Percentiles rank a stretch among this genome's conserved stretches.
phyloP scores from a whole-genome alignment of 2,888 invertebrate genomes.

The Campoplex capitator region DNA sequence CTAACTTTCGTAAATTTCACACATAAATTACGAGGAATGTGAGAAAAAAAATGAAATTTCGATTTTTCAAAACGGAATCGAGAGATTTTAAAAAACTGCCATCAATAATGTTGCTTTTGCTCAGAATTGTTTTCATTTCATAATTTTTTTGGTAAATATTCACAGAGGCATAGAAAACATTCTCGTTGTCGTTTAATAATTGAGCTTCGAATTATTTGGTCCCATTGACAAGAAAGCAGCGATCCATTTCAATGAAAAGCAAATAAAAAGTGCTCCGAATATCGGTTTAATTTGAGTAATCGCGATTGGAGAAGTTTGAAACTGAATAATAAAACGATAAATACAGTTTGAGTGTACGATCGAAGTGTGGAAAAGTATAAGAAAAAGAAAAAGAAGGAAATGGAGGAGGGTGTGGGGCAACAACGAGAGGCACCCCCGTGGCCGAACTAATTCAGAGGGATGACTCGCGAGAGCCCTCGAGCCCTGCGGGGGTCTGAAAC shows the following conservation, averaged over 20 bases:
- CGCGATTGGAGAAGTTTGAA: neutral
- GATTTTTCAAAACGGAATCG: neutral
- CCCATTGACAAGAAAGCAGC: neutral
- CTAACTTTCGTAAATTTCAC: neutral
- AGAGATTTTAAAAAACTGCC: too few species aligned
- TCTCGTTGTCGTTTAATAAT: neutral
- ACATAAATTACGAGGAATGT: neutral
- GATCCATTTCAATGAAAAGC: neutral
- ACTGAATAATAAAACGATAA: neutral
- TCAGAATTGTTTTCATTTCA: neutral
- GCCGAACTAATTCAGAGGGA: slow-evolving; percentile 84
- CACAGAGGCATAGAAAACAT: neutral
- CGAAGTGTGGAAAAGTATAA: slow-evolving; percentile 44
- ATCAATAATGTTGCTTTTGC: neutral
- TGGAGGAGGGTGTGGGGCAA: slow-evolving; percentile 73
- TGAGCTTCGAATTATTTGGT: neutral
- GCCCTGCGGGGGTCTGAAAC: slow-evolving; percentile 84
- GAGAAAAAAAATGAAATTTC: neutral
- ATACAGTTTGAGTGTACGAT: neutral
- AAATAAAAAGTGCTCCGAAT: neutral
- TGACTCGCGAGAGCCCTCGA: slow-evolving; percentile 82
- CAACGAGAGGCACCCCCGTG: slow-evolving; percentile 83
- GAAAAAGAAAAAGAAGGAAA: slow-evolving; percentile 44
- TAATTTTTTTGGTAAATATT: neutral
- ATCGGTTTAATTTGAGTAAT: neutral